phyloP scores from a whole-genome alignment of 1,140 invertebrate genomes.

The Steinernema khuongi region DNA sequence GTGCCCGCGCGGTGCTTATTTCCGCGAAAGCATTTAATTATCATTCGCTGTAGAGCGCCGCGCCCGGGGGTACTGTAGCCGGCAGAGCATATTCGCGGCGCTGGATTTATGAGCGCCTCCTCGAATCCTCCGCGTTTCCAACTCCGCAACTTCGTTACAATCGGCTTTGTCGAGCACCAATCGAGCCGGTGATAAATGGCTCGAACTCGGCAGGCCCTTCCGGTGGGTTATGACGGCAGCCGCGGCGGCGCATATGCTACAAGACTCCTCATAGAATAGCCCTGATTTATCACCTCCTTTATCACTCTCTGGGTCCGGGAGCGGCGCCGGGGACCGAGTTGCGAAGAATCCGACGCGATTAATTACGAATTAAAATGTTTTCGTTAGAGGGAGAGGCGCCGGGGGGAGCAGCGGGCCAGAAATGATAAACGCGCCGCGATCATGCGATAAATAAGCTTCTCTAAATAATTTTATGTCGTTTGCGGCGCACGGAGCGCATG shows the following conservation, averaged over 20 bases:
- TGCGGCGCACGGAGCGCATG: background rate
- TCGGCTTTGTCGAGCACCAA: constrained; percentile 12
- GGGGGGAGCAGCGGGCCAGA: background rate
- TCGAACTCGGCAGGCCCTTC: background rate
- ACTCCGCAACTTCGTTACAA: constrained; percentile 16
- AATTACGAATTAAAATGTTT: constrained; percentile 16
- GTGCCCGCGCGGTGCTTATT: constrained; percentile 12
- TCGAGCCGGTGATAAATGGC: constrained; percentile 15
- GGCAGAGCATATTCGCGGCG: background rate
- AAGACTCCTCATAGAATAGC: constrained; percentile 14
- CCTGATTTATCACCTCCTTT: constrained; percentile 11
- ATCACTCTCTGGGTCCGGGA: background rate
- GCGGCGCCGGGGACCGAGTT: background rate
- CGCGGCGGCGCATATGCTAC: constrained; percentile 9
- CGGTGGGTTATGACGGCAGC: background rate
- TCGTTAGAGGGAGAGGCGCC: background rate
- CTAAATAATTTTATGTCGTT: constrained; percentile 17
- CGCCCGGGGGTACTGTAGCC: background rate
- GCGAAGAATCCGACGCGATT: background rate
- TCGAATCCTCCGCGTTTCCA: background rate
- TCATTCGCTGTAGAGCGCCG: background rate
- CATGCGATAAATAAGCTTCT: constrained; percentile 15
- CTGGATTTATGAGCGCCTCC: background rate
- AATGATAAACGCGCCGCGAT: constrained; percentile 6
- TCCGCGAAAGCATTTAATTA: constrained; percentile 17